These are phyloP conservation scores for Leucopsar rothschildi DNA, from an alignment of 2,113 vertebrate species.

Conservation along the genomic window DNA sequence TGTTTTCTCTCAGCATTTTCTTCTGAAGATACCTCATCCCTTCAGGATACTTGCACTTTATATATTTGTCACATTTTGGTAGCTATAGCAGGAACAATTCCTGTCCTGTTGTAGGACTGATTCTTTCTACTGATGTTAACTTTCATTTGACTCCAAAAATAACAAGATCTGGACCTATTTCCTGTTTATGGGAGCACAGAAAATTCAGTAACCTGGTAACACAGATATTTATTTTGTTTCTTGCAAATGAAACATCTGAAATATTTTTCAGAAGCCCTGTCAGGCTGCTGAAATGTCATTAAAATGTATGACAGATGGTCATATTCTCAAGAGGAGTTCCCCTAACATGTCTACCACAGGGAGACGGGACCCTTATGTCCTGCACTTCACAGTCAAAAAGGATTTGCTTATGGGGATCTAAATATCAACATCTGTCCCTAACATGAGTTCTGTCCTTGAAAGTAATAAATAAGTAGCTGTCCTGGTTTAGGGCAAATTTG, in stretches of 20 bases:
- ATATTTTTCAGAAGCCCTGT: background rate
- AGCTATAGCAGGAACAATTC: background rate
- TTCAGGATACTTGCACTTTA: background rate
- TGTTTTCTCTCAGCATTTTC: background rate
- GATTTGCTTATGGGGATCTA: background rate
- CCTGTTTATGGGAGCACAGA: background rate
- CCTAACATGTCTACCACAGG: background rate
- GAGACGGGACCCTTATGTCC: background rate
- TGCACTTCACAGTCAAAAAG: background rate
- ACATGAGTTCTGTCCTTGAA: background rate
- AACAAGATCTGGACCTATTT: background rate
- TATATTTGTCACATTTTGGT: background rate
- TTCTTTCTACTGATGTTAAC: background rate
- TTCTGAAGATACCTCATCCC: background rate
- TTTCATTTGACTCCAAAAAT: background rate
- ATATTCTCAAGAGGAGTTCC: background rate
- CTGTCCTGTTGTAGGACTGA: background rate
- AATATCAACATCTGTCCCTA: constrained; percentile 32
- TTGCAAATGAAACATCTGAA: background rate
- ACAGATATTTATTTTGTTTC: background rate
- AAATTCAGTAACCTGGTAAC: background rate
- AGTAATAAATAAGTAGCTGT: background rate
- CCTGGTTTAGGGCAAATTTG: too few relatives aligned
- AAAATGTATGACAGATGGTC: constrained; percentile 13
- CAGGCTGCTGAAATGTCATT: background rate